These are phyloP conservation scores for Brachyhypopomus gauderio DNA, from an alignment of 2,113 vertebrate genomes.

Conservation along the genomic window DNA sequence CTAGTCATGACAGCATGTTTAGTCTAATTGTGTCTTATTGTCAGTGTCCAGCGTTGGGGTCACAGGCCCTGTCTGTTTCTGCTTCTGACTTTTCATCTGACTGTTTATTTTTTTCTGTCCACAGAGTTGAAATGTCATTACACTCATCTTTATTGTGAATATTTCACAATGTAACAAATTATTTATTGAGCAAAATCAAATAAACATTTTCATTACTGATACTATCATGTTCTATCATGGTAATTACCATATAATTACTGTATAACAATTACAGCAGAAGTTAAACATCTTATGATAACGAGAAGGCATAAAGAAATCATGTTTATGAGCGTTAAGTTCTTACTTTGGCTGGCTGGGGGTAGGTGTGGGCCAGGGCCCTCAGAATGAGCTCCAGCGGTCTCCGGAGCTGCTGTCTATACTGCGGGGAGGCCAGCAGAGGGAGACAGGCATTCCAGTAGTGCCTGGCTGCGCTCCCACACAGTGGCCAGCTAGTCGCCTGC, in stretches of 20 bases:
- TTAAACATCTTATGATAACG: not conserved
- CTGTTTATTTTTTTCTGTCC: not conserved
- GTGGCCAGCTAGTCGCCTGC: constrained; percentile 69
- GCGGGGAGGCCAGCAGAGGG: constrained; percentile 69
- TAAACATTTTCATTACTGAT: too few species aligned
- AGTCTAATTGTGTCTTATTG: not conserved
- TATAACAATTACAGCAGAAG: not conserved
- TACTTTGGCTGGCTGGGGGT: constrained; percentile 67
- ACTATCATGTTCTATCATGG: too few species aligned
- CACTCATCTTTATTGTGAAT: not conserved
- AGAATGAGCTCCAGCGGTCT: constrained; percentile 72
- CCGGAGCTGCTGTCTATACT: constrained; percentile 69
- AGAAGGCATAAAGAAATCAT: not conserved
- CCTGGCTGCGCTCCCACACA: constrained; percentile 76
- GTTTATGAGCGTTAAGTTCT: not conserved
- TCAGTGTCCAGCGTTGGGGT: not conserved
- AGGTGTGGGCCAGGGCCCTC: constrained; percentile 66
- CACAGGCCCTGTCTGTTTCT: not conserved
- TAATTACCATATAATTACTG: too few species aligned
- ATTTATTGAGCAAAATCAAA: too few species aligned
- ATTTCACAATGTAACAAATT: too few species aligned
- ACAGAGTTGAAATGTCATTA: constrained; percentile 1
- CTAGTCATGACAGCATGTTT: not conserved
- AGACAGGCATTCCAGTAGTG: constrained; percentile 87
- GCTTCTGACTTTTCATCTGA: not conserved